phyloP scores from a whole-genome alignment of 2,113 vertebrate genomes.

The Microtus ochrogaster region DNA sequence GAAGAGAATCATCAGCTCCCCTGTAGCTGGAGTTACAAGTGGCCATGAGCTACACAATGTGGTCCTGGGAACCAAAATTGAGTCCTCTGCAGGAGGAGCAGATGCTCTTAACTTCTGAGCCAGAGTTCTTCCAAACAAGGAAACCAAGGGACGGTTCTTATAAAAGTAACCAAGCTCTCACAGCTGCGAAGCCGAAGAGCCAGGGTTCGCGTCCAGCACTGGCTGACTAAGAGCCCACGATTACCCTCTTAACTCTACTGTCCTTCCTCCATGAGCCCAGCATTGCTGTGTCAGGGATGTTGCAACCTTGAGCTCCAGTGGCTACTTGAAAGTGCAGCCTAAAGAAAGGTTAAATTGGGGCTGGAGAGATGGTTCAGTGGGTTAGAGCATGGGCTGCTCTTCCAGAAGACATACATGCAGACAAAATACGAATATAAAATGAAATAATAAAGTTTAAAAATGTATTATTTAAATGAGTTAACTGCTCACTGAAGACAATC shows the following conservation, averaged over 20 bases:
- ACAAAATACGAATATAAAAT: neutral
- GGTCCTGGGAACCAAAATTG: neutral
- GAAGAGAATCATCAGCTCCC: too few relatives aligned
- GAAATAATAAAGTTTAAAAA: neutral
- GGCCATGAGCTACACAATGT: too few relatives aligned
- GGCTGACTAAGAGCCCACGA: neutral
- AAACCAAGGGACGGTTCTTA: neutral
- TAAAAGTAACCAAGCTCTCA: constrained; percentile 21
- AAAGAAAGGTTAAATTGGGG: neutral
- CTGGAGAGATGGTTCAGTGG: neutral
- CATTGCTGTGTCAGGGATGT: neutral
- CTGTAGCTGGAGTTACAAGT: neutral
- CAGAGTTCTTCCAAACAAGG: constrained; percentile 13
- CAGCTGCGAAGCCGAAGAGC: neutral
- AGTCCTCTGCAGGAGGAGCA: neutral
- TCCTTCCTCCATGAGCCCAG: neutral
- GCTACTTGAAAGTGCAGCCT: neutral
- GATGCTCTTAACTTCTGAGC: neutral
- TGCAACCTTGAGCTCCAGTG: neutral
- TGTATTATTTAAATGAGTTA: neutral
- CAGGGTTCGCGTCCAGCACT: neutral
- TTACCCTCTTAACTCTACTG: neutral
- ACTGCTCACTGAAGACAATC: neutral
- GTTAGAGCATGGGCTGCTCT: neutral
- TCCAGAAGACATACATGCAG: neutral